These are phyloP conservation scores for Patella pellucida DNA, from an alignment of 2,888 invertebrate genomes.

Conservation along the genomic window DNA sequence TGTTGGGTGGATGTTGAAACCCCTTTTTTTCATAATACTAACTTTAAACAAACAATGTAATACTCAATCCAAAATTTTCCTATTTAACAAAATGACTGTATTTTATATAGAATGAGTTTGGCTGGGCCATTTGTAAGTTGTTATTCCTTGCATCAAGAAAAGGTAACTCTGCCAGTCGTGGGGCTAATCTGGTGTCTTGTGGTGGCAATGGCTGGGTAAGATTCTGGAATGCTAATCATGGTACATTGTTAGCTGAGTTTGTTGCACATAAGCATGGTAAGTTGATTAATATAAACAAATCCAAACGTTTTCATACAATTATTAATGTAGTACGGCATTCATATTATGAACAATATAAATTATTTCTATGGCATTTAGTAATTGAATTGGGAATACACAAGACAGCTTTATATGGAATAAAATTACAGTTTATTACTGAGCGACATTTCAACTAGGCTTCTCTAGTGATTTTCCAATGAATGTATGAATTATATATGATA, in stretches of 20 bases:
- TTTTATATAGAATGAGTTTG: constrained; percentile 62
- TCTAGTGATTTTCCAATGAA: too few species aligned
- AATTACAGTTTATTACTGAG: too few species aligned
- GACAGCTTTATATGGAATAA: too few species aligned
- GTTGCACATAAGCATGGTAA: constrained; percentile 68
- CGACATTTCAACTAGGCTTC: too few species aligned
- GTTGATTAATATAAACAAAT: constrained; percentile 12
- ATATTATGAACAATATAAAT: neutral
- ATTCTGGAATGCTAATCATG: constrained; percentile 63
- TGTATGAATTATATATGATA: too few species aligned
- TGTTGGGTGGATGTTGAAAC: too few species aligned
- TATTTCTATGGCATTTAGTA: too few species aligned
- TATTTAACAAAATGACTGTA: neutral
- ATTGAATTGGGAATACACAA: too few species aligned
- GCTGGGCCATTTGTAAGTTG: constrained; percentile 63
- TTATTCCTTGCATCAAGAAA: constrained; percentile 62
- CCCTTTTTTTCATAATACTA: too few species aligned
- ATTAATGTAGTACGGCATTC: neutral
- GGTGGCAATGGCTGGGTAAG: constrained; percentile 71
- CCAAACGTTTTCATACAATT: neutral
- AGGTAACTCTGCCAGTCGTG: constrained; percentile 52
- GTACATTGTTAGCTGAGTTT: constrained; percentile 65
- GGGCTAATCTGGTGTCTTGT: constrained; percentile 69
- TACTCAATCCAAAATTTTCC: too few species aligned
- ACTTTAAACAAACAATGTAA: too few species aligned